Percentiles rank a stretch among this genome's conserved stretches.
Evolutionary conservation across 2,888 invertebrate species (phyloP).

Genomic region (Watsonalla binaria): DNA sequence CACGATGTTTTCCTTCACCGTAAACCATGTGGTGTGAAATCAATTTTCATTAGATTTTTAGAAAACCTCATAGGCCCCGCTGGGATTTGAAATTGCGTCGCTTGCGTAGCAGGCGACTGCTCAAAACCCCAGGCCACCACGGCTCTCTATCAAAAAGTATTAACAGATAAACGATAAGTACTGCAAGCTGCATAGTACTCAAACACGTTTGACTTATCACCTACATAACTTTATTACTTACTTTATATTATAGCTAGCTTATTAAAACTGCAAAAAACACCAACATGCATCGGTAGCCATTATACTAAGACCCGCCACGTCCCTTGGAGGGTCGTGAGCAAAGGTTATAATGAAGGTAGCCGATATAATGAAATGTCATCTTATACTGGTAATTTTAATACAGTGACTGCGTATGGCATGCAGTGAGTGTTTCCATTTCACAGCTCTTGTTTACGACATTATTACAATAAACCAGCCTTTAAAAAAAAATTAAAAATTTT

Average conservation of each 20-base stretch:
- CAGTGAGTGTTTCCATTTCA: conserved; percentile 12
- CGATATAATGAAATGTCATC: conserved; percentile 15
- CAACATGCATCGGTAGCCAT: conserved; percentile 9
- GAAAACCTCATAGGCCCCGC: too few species aligned
- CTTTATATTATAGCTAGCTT: background rate
- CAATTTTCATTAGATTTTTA: too few species aligned
- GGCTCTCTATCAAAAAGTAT: too few species aligned
- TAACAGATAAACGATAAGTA: too few species aligned
- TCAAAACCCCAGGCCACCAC: too few species aligned
- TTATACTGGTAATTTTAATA: conserved; percentile 19
- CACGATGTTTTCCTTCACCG: too few species aligned
- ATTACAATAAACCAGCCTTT: too few species aligned
- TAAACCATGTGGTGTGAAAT: too few species aligned
- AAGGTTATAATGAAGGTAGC: conserved; percentile 7
- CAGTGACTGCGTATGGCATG: conserved; percentile 10
- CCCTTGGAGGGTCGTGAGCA: background rate
- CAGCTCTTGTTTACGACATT: background rate
- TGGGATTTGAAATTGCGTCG: too few species aligned
- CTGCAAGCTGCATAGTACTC: background rate
- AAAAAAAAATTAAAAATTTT: too few species aligned
- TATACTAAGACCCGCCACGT: conserved; percentile 1
- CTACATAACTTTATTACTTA: conserved; percentile 12
- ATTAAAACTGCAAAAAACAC: conserved; percentile 7
- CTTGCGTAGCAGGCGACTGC: too few species aligned
- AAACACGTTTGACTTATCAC: background rate